Evolutionary conservation across 2,888 invertebrate species (phyloP), one percentile per base, ranked within the genome.

Genomic region (Drosophila bunnanda): DNA sequence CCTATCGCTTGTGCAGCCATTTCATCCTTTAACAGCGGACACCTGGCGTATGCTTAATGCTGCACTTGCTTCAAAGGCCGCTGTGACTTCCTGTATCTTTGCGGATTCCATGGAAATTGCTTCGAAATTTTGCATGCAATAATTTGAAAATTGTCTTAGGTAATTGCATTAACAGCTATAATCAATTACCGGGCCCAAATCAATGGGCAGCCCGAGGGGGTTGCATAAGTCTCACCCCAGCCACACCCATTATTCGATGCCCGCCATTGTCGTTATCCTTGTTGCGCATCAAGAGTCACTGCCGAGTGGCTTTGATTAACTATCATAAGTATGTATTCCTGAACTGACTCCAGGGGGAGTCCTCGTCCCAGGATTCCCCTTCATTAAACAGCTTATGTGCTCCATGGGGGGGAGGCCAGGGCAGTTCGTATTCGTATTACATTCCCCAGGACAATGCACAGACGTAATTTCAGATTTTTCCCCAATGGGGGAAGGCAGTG

Each of bases 281-380:
- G 25, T 4, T 28, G 6, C 17, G 10, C 48, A 30, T 25, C 44
- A 30, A 44, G n/a, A 38, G 22, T 20, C 17, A 44, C 34, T 30
- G 30, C 28, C 36, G 38, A 32, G 20, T 12, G 53, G 41, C 20
- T 56, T 57, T 75, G 75, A 75, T 75, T 77, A 70, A 67, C 62
- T 75, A 46, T 57, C 75, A 75, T 59, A 73, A 66, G 67, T 77
- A 10, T 34, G 64, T 75, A 32, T 39, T 10, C 34, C 36, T 10
- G 36, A 12, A 13, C 30, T 1, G 13, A 9, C 32, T 20, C 17
- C 13, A 25, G 13, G 13, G 50, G 20, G 9, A 17, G 30, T 30
- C 13, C 30, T 30, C 17, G 48, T 13, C 44, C 25, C 6, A 2
- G 6, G 46, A 25, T 12, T 17, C n/a, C 28, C 28, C 46, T 6